A percentile compares a stretch with the other conserved stretches of the same genome.
Evolutionary conservation across 2,888 invertebrate species (phyloP).

Genomic region (Eupithecia vulgata): DNA sequence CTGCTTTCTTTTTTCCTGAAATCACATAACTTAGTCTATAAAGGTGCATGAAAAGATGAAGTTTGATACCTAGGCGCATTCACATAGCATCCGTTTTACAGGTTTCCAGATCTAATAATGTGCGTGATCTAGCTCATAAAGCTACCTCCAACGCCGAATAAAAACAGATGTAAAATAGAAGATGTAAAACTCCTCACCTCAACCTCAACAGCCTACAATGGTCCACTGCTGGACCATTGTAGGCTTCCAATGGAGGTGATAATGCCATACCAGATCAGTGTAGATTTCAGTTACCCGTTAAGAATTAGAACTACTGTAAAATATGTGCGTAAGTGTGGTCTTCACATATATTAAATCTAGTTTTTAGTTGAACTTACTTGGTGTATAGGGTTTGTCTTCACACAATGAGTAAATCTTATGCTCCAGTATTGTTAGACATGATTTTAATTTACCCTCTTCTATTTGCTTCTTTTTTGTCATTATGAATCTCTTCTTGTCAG

Average conservation of each 20-base stretch:
- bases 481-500: conserved; percentile 68
- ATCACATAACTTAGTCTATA: too few relatives aligned
- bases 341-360: neutral
- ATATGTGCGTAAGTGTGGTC: neutral
- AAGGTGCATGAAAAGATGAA: too few relatives aligned
- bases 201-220: too few relatives aligned
- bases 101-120: too few relatives aligned
- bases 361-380: conserved; percentile 50
- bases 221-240: too few relatives aligned
- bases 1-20: conserved; percentile 61
- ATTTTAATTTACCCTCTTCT: conserved; percentile 60
- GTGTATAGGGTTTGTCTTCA: conserved; percentile 49
- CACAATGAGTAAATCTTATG: conserved; percentile 62
- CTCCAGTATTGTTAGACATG: conserved; percentile 60
- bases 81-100: too few relatives aligned
- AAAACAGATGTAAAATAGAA: too few relatives aligned
- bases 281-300: neutral
- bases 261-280: neutral
- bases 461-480: conserved; percentile 67
- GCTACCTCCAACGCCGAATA: too few relatives aligned
- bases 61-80: too few relatives aligned
- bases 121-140: too few relatives aligned
- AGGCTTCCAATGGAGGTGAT: neutral
- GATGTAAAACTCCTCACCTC: too few relatives aligned
- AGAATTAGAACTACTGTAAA: neutral